Percentiles rank a stretch among this genome's conserved stretches.
These are phyloP conservation scores for Agrochola circellaris DNA, from an alignment of 2,888 invertebrate genomes.

Conservation along the genomic window DNA sequence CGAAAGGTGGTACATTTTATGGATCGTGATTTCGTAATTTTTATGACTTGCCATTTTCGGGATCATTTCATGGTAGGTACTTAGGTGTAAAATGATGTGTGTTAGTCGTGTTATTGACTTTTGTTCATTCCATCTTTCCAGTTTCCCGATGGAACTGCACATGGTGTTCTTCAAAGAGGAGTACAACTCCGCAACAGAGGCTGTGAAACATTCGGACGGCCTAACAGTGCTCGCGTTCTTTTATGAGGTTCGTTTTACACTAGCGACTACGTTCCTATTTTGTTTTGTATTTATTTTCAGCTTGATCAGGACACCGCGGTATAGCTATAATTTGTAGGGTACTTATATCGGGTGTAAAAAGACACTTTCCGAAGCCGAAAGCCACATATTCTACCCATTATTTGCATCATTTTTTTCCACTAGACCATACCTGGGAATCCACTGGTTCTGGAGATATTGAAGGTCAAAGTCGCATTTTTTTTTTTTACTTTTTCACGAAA, in stretches of 20 bases:
- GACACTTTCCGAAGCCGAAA: no score
- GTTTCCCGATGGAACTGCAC: slow-evolving; percentile 94
- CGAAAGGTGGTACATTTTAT: slow-evolving; percentile 4
- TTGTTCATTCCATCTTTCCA: slow-evolving; percentile 74
- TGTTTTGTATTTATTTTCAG: slow-evolving; percentile 3
- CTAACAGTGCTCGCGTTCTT: slow-evolving; percentile 95
- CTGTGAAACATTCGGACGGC: slow-evolving; percentile 93
- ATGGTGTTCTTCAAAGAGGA: slow-evolving; percentile 94
- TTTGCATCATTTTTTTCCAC: no score
- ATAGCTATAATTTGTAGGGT: not conserved
- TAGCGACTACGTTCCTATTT: not conserved
- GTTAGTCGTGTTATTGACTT: slow-evolving; percentile 7
- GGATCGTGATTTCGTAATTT: slow-evolving; percentile 35
- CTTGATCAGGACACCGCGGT: not conserved
- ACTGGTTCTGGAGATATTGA: no score
- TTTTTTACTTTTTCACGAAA: no score
- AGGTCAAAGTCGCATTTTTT: no score
- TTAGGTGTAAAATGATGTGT: slow-evolving; percentile 4
- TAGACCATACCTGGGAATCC: no score
- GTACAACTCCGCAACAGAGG: slow-evolving; percentile 91
- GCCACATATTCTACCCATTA: no score
- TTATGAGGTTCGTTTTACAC: slow-evolving; percentile 91
- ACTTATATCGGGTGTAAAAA: no score
- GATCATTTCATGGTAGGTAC: slow-evolving; percentile 5
- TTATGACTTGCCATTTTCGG: slow-evolving; percentile 14